Percentiles rank a stretch among this genome's conserved stretches.
phyloP scores from a whole-genome alignment of 2,888 invertebrate genomes.

The Stegophylla sp. region DNA sequence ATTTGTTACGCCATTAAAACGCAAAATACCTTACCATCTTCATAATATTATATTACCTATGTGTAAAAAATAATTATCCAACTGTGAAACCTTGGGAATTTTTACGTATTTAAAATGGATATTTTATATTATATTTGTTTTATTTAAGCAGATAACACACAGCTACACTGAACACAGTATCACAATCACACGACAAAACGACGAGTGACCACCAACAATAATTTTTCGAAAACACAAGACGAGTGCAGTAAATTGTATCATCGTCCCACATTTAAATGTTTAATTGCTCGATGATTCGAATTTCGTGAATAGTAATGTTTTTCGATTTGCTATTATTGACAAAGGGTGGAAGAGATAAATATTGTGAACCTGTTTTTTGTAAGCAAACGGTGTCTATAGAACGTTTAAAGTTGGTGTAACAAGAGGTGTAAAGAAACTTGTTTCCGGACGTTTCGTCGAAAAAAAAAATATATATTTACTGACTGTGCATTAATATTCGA shows the following conservation, averaged over 20 bases:
- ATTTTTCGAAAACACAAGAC: too few relatives aligned
- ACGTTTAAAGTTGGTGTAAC: not conserved
- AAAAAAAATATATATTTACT: constrained; percentile 1
- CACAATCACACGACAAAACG: too few relatives aligned
- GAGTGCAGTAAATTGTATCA: too few relatives aligned
- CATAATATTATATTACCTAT: too few relatives aligned
- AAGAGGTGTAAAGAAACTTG: constrained; percentile 4
- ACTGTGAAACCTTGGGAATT: constrained; percentile 15
- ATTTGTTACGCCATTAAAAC: not conserved
- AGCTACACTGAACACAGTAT: too few relatives aligned
- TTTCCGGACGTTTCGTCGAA: not conserved
- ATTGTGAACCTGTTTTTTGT: constrained; percentile 10
- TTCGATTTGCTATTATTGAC: not conserved
- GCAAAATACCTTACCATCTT: not conserved
- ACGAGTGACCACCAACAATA: too few relatives aligned
- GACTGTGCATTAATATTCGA: not conserved
- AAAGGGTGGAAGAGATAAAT: not conserved
- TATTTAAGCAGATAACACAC: not conserved
- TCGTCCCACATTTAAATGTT: too few relatives aligned
- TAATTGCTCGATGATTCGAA: too few relatives aligned
- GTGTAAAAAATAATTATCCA: constrained; percentile 15
- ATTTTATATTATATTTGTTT: not conserved
- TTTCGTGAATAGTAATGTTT: too few relatives aligned
- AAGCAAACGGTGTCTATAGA: not conserved
- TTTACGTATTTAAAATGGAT: not conserved